Percentiles rank a stretch among this genome's conserved stretches.
Evolutionary conservation across 2,888 invertebrate genomes (phyloP).

Genomic region (Linyphia triangularis): DNA sequence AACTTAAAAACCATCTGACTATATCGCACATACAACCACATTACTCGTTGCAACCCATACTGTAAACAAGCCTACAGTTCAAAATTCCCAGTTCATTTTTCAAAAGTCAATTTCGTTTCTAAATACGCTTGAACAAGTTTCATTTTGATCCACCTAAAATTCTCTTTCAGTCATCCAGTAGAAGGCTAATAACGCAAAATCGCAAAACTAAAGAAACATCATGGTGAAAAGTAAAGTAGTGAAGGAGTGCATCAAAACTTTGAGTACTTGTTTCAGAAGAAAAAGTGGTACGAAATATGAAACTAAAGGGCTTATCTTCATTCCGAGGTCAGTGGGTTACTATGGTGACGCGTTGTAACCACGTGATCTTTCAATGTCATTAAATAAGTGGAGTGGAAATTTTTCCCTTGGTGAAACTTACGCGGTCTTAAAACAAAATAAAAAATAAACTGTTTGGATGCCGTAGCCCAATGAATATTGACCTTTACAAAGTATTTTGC

Average conservation of each 20-base stretch:
- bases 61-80: background rate
- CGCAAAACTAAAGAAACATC: conserved; percentile 7
- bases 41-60: background rate
- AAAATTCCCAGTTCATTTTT: conserved; percentile 30
- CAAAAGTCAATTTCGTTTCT: conserved; percentile 50
- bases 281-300: conserved; percentile 37
- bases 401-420: conserved; percentile 47
- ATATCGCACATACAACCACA: background rate
- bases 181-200: conserved; percentile 43
- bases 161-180: background rate
- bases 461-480: background rate
- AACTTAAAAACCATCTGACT: too few species aligned
- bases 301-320: conserved; percentile 62
- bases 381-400: conserved; percentile 53
- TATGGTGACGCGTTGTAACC: conserved; percentile 45
- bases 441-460: background rate
- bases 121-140: conserved; percentile 47
- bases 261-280: conserved; percentile 30
- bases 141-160: conserved; percentile 46
- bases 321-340: conserved; percentile 58
- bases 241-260: conserved; percentile 48
- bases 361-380: conserved; percentile 58
- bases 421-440: background rate
- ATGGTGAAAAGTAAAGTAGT: conserved; percentile 14
- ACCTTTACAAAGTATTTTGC: background rate